These are phyloP conservation scores for Abrostola tripartita DNA, from an alignment of 2,888 invertebrate species.

Conservation along the genomic window DNA sequence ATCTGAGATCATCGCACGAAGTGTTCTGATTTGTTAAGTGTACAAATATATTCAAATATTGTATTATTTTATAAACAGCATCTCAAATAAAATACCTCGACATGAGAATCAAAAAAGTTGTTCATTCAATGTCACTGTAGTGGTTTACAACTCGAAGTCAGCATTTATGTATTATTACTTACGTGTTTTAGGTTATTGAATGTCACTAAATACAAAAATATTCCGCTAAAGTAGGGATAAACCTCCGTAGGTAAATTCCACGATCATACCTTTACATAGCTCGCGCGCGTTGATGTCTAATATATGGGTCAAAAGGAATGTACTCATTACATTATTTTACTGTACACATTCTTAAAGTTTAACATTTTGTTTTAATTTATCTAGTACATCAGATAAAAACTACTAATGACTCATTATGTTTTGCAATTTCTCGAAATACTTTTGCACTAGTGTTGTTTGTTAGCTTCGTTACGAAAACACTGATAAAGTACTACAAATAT, in stretches of 20 bases:
- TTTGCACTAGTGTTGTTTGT: too few relatives aligned
- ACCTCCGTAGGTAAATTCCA: not conserved
- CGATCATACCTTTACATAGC: not conserved
- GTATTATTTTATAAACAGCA: not conserved
- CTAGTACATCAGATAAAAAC: too few relatives aligned
- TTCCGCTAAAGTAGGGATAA: not conserved
- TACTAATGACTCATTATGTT: too few relatives aligned
- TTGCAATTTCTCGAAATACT: too few relatives aligned
- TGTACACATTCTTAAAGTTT: slow-evolving; percentile 8
- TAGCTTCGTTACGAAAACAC: too few relatives aligned
- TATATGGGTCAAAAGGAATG: slow-evolving; percentile 65
- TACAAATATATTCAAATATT: not conserved
- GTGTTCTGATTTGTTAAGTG: too few relatives aligned
- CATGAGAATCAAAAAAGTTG: slow-evolving; percentile 2
- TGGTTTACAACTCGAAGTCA: slow-evolving; percentile 5
- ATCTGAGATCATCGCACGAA: slow-evolving; percentile 1
- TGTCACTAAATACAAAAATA: slow-evolving; percentile 1
- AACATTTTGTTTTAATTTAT: not conserved
- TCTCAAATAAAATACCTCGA: not conserved
- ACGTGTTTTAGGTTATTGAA: slow-evolving; percentile 16
- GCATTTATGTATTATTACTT: slow-evolving; percentile 3
- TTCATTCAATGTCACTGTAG: slow-evolving; percentile 13
- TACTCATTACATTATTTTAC: slow-evolving; percentile 20
- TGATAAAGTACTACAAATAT: not conserved
- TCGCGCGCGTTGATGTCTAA: slow-evolving; percentile 82